Evolutionary conservation across 2,113 vertebrate species (phyloP), one percentile per base, ranked within the genome.

Genomic region (Halichoerus grypus): DNA sequence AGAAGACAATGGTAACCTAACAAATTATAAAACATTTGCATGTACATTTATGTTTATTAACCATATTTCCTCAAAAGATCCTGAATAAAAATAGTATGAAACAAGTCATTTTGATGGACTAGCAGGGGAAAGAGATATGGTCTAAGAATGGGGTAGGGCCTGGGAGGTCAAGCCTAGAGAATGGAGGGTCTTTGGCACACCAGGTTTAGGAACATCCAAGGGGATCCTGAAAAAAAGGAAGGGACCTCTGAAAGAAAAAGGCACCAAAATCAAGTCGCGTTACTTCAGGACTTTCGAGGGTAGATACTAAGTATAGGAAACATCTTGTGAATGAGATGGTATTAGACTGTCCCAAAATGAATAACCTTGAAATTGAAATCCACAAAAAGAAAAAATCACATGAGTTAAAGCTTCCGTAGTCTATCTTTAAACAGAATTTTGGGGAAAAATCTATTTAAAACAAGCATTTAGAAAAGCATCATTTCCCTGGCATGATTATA

Each of bases 351-450:
- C 71, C 91, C 88, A 87, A 97, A 97, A 97, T 95, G 87, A 88
- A 97, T 95, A 90, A 93, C 76, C 74, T 94, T 97, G 92, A 92
- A 95, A 85, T 46, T 93, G 69, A 98, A 96, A 95, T 91, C 87
- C 91, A 98, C 88, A 96, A 77, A 81, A 87, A 93, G 83, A 97
- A 97, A 69, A 97, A 95, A 97, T 95, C 90, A 90, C 91, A 95
- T 79, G 94, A 94, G 67, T 98, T 91, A 98, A 93, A 98, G 72
- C 77, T 93, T 93, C 96, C 18, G 7, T 72, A 33, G 71, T 74
- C 97, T 98, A 98, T 98, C 98, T 98, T 98, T 98, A 98, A 97
- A 93, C 92, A 69, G 91, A 98, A 91, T 95, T 95, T 51, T 57
- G 90, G 55, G 22, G n/a, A 12, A 80, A 82, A 93, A 98, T 92